Percentiles rank a stretch among this genome's conserved stretches.
Evolutionary conservation across 2,797 vertebrate genomes (phyloP).

Genomic region (Sphaeramia orbicularis): DNA sequence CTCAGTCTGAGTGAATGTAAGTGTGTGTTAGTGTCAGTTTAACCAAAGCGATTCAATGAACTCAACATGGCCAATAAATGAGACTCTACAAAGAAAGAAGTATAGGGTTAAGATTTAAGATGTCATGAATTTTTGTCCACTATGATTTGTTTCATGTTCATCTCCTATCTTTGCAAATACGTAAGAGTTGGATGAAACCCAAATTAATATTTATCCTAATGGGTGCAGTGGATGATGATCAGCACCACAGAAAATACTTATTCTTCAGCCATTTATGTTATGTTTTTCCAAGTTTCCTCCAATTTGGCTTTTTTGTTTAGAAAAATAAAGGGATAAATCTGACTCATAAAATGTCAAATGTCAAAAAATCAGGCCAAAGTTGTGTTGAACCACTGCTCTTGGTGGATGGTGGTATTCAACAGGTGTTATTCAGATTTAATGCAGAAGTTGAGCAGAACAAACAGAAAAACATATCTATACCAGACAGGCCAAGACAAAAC

Average conservation of each 20-base stretch:
- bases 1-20: slow-evolving; percentile 1
- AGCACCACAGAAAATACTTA: not conserved
- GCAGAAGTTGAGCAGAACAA: too few relatives aligned
- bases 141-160: too few relatives aligned
- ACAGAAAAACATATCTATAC: too few relatives aligned
- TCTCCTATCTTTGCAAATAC: too few relatives aligned
- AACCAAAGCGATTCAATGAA: not conserved
- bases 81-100: slow-evolving; percentile 18
- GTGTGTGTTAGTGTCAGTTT: not conserved
- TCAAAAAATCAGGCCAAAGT: not conserved
- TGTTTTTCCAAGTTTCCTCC: not conserved
- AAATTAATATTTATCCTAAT: too few relatives aligned
- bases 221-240: too few relatives aligned
- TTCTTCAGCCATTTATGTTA: slow-evolving; percentile 1
- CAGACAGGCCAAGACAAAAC: too few relatives aligned
- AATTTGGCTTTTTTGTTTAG: not conserved
- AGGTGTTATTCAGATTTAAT: not conserved
- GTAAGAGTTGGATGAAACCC: not conserved
- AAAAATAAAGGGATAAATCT: not conserved
- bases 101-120: not conserved
- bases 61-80: slow-evolving; percentile 18
- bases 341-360: not conserved
- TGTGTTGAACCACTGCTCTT: not conserved
- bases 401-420: not conserved
- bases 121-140: not conserved